Evolutionary conservation across 2,113 vertebrate species (phyloP).

Genomic region (Cepphus grylle): DNA sequence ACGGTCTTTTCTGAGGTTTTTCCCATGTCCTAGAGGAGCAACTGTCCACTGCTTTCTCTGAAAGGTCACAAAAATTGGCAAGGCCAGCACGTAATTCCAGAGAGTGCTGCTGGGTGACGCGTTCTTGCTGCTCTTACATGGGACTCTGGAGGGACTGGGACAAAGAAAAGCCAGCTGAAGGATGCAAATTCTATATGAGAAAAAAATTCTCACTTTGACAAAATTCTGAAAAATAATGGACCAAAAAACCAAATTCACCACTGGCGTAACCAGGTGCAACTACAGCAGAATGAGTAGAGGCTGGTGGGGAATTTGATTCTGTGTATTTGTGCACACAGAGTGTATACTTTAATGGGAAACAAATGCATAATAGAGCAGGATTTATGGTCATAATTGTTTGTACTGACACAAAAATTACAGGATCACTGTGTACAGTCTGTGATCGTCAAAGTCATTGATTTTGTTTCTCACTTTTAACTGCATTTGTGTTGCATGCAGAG

Average conservation of each 20-base stretch:
- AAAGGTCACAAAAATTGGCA: background rate
- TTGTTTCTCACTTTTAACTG: background rate
- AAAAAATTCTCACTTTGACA: background rate
- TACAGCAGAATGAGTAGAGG: background rate
- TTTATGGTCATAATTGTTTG: background rate
- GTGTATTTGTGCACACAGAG: background rate
- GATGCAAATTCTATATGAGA: background rate
- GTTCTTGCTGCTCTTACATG: background rate
- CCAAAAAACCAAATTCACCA: background rate
- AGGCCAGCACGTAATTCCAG: background rate
- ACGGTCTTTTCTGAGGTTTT: background rate
- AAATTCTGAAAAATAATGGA: background rate
- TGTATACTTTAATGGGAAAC: background rate
- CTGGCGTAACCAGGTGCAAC: background rate
- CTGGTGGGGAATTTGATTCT: background rate
- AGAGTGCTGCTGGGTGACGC: background rate
- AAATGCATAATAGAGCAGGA: background rate
- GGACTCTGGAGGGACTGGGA: background rate
- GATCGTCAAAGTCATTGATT: background rate
- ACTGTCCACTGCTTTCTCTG: background rate
- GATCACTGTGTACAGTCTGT: background rate
- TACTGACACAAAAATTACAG: background rate
- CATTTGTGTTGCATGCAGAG: background rate
- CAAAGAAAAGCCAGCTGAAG: background rate
- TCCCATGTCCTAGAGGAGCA: background rate